Percentiles rank a stretch among this genome's conserved stretches.
Evolutionary conservation across 2,888 invertebrate genomes (phyloP).

Genomic region (Hololepta plana): DNA sequence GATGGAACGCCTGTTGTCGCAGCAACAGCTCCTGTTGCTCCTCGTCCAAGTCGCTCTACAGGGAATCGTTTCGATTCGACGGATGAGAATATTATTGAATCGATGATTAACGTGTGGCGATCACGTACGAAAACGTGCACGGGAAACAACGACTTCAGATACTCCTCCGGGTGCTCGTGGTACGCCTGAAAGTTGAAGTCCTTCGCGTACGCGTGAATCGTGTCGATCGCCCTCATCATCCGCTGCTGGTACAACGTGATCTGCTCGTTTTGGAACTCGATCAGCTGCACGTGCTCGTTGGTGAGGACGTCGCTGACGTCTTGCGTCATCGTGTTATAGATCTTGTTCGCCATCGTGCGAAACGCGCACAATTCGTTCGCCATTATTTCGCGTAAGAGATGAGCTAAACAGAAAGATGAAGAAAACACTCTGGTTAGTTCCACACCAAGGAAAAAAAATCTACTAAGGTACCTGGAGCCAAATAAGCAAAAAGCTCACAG

Average conservation of each 20-base stretch:
- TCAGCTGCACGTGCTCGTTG: slow-evolving; percentile 23
- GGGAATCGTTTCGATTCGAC: slow-evolving; percentile 1
- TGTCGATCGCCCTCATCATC: slow-evolving; percentile 21
- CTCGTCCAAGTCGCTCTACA: slow-evolving; percentile 13
- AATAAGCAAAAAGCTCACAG: too few relatives aligned
- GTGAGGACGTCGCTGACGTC: slow-evolving; percentile 25
- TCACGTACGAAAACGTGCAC: slow-evolving; percentile 9
- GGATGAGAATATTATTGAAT: background rate
- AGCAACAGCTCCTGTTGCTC: slow-evolving; percentile 18
- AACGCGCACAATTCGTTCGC: slow-evolving; percentile 20
- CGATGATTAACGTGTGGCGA: background rate
- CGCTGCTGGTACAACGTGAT: slow-evolving; percentile 16
- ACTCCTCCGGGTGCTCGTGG: slow-evolving; percentile 15
- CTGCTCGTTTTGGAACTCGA: slow-evolving; percentile 18
- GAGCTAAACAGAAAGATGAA: slow-evolving; percentile 12
- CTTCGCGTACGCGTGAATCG: slow-evolving; percentile 19
- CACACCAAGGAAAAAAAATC: too few relatives aligned
- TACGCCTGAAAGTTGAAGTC: slow-evolving; percentile 23
- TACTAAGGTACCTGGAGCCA: background rate
- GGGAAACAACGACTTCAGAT: slow-evolving; percentile 16
- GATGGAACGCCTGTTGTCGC: slow-evolving; percentile 23
- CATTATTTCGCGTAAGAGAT: slow-evolving; percentile 16
- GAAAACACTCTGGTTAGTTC: background rate
- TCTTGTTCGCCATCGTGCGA: slow-evolving; percentile 19
- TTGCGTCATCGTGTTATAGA: slow-evolving; percentile 26